Conservation (phyloP, 2,113 vertebrate species). For the Mugil cephalus region DNA sequence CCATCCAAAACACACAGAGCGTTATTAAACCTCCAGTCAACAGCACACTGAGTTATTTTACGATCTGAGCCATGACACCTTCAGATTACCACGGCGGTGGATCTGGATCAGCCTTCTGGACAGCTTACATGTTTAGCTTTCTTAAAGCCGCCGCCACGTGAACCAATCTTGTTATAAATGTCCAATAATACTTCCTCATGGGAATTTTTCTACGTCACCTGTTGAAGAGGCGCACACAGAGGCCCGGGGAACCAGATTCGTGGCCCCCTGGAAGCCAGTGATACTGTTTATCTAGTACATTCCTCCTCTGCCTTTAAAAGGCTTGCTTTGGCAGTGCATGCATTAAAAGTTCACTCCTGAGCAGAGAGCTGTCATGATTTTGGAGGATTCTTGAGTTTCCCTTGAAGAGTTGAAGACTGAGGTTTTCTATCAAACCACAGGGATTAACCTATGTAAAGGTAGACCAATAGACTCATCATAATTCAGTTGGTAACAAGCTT, state of each 20-base stretch:
- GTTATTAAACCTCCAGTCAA: slow-evolving; percentile 46
- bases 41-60: slow-evolving; percentile 15
- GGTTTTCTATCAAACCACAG: slow-evolving; percentile 32
- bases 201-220: slow-evolving; percentile 56
- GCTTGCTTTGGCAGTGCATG: slow-evolving; percentile 78
- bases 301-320: slow-evolving; percentile 76
- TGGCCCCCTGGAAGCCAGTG: slow-evolving; percentile 64
- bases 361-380: slow-evolving; percentile 54
- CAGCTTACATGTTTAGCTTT: slow-evolving; percentile 2
- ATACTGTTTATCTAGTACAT: slow-evolving; percentile 78
- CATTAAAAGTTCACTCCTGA: slow-evolving; percentile 52
- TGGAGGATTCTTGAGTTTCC: slow-evolving; percentile 35
- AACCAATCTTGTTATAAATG: slow-evolving; percentile 40
- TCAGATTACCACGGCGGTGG: not conserved
- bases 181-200: slow-evolving; percentile 42
- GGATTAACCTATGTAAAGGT: slow-evolving; percentile 3
- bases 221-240: slow-evolving; percentile 40
- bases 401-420: slow-evolving; percentile 42
- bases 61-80: slow-evolving; percentile 5
- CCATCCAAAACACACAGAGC: slow-evolving; percentile 49
- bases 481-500: not conserved
- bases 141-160: slow-evolving; percentile 20
- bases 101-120: slow-evolving; percentile 8
- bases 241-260: slow-evolving; percentile 60
- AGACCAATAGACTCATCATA: not conserved